Evolutionary conservation across 92 coral and sea anemone species (phyloP).

Genomic region (Plumapathes pennacea): DNA sequence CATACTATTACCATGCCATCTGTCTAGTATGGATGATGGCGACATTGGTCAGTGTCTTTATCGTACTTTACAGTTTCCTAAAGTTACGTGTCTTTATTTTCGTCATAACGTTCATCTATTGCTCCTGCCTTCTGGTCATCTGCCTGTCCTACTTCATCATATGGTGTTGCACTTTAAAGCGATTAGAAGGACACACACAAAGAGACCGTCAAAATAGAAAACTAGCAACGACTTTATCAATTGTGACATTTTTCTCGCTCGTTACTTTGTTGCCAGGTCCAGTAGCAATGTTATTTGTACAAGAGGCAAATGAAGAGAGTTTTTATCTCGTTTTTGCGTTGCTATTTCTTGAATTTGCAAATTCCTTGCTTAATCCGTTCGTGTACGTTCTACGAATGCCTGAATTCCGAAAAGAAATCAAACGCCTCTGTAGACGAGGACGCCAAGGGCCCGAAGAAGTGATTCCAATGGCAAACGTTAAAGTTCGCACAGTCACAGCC

Average conservation of each 20-base stretch:
- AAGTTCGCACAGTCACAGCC: no score
- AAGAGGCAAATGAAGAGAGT: no score
- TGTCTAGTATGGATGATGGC: background rate
- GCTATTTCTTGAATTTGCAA: background rate
- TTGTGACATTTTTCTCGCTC: background rate
- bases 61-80: background rate
- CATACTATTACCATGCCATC: background rate
- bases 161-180: background rate
- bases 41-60: background rate
- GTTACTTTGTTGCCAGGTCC: no score
- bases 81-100: background rate
- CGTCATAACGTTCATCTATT: background rate
- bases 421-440: no score
- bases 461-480: no score
- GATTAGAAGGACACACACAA: background rate
- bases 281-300: no score
- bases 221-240: background rate
- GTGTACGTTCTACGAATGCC: no score
- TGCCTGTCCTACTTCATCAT: background rate
- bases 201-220: constrained; percentile 3
- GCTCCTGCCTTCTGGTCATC: background rate
- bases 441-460: no score
- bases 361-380: no score
- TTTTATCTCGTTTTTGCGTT: background rate
- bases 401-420: no score